phyloP scores from a whole-genome alignment of 1,140 invertebrate genomes.

The Drosophila nebulosa region DNA sequence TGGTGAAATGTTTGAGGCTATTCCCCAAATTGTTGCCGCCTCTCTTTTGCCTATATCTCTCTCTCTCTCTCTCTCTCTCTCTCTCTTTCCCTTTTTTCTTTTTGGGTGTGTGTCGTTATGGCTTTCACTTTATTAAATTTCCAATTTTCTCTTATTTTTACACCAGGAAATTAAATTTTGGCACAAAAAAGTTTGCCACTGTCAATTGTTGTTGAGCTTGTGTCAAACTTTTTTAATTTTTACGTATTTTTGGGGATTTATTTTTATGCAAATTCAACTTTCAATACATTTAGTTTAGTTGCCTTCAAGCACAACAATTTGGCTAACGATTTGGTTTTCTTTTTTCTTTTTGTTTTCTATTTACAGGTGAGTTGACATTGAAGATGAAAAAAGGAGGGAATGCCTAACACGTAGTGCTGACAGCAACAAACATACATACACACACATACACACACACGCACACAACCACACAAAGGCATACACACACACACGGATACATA shows the following conservation, averaged over 20 bases:
- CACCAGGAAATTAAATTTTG: slow-evolving; percentile 25
- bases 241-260: not conserved
- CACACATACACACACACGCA: slow-evolving; percentile 1
- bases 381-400: slow-evolving; percentile 30
- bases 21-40: slow-evolving; percentile 2
- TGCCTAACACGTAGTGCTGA: slow-evolving; percentile 48
- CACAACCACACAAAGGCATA: too few species aligned
- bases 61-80: too few species aligned
- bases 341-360: slow-evolving; percentile 3
- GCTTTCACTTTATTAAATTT: too few species aligned
- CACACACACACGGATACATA: slow-evolving; percentile 1
- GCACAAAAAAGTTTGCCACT: slow-evolving; percentile 31
- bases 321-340: slow-evolving; percentile 35
- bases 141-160: slow-evolving; percentile 7
- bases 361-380: slow-evolving; percentile 63
- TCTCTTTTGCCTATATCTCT: not conserved
- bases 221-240: slow-evolving; percentile 65
- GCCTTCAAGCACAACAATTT: slow-evolving; percentile 17
- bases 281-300: slow-evolving; percentile 23
- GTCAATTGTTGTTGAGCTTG: slow-evolving; percentile 32
- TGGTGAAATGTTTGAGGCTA: slow-evolving; percentile 51
- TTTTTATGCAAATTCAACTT: slow-evolving; percentile 13
- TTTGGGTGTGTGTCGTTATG: too few species aligned
- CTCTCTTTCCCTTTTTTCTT: too few species aligned
- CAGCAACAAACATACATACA: slow-evolving; percentile 1